Evolutionary conservation across 2,888 invertebrate species (phyloP), one percentile per base, ranked within the genome.

Genomic region (Globia sparganii): DNA sequence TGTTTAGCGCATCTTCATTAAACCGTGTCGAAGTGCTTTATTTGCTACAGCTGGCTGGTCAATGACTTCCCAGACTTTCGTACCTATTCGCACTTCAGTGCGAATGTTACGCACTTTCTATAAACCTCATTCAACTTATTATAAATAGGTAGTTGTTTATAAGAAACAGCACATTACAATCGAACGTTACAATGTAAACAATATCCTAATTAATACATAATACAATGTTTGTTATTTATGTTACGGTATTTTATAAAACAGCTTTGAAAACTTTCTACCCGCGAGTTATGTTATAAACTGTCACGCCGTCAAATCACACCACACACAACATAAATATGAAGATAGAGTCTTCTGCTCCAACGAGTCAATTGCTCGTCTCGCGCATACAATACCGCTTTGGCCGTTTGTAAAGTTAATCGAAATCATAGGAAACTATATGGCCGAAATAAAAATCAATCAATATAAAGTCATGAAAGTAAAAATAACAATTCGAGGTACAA

Each of bases 1-100:
- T 82, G 79, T 86, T 89, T 83, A 71, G 81, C 74, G 77, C 83
- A 86, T 84, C 85, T 87, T 75, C 78, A 83, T 74, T 86, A 86
- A 84, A 78, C 87, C 88, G 86, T 80, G 79, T 78, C 87, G 58
- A 86, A 87, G 72, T 84, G 75, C 74, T 65, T 74, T 85, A 82
- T 83, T 85, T 76, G 74, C 67, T 53, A 81, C 75, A 72, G 74
- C 69, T 67, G 62, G n/a, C 62, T 61, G 72, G 73, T 65, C 78
- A 76, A 66, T 75, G 68, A 75, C 80, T 83, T 81, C 80, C 73
- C 58, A 71, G 61, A 79, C 40, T 77, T 68, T 75, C 59, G 46
- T 49, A 66, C n/a, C 43, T 28, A 64, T 37, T 71, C 11, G 15
- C 18, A 61, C 34, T 62, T 59, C 21, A 61, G 49, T 46, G 25